phyloP scores from a whole-genome alignment of 2,113 vertebrate species.

The Heteronetta atricapilla region DNA sequence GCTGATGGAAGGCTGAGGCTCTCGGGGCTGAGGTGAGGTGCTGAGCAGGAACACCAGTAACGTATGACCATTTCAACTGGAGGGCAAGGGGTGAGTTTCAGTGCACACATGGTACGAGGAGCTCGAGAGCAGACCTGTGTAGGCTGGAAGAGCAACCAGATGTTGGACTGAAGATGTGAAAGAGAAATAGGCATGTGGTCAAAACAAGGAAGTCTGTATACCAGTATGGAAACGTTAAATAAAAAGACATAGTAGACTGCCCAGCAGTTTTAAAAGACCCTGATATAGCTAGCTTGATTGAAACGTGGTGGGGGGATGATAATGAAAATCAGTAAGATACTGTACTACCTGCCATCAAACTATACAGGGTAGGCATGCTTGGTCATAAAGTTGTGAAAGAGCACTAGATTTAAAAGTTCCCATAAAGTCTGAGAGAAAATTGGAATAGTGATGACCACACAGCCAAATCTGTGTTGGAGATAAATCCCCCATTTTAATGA shows the following conservation, averaged over 20 bases:
- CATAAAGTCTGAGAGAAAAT: neutral
- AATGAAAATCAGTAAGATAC: neutral
- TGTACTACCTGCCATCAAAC: neutral
- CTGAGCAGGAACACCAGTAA: neutral
- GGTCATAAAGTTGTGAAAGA: neutral
- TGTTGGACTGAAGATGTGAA: neutral
- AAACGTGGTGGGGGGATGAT: neutral
- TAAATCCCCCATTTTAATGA: neutral
- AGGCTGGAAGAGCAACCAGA: rapidly evolving
- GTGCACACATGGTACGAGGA: rapidly evolving
- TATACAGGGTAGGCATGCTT: neutral
- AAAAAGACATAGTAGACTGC: neutral
- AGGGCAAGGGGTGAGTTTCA: neutral
- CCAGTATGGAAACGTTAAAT: neutral
- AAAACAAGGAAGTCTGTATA: neutral
- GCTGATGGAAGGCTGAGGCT: neutral
- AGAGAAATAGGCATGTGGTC: neutral
- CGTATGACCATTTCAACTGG: neutral
- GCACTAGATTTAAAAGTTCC: neutral
- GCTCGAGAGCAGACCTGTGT: neutral
- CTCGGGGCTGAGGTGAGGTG: rapidly evolving
- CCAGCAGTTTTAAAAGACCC: neutral
- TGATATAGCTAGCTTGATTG: neutral
- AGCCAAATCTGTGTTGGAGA: neutral
- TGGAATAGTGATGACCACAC: neutral